A percentile compares a stretch with the other conserved stretches of the same genome.
Conservation (phyloP, 2,113 vertebrate genomes). For the Misgurnus anguillicaudatus region DNA sequence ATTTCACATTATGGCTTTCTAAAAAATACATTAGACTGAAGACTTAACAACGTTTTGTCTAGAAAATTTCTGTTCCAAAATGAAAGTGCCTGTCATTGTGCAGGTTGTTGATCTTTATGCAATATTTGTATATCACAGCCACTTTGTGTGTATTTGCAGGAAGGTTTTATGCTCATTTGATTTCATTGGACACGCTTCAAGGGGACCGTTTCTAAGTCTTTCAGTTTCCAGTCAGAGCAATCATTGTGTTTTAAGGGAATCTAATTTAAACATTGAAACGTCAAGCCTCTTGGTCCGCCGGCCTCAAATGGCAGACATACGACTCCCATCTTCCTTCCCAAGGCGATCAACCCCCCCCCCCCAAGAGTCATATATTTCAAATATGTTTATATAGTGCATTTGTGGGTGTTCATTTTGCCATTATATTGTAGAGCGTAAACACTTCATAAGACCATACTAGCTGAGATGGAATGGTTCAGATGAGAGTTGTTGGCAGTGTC, state of each 20-base stretch:
- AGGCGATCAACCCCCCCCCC: constrained; percentile 52
- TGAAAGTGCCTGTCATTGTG: not conserved
- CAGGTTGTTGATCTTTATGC: not conserved
- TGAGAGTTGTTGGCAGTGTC: constrained; percentile 53
- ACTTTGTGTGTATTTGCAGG: constrained; percentile 29
- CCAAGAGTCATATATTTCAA: constrained; percentile 52
- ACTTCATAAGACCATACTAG: constrained; percentile 58
- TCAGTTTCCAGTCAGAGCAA: constrained; percentile 49
- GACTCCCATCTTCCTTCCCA: constrained; percentile 57
- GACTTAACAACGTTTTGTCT: not conserved
- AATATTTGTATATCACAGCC: constrained; percentile 5
- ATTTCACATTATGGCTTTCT: no score
- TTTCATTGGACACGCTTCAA: constrained; percentile 53
- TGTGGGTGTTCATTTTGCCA: constrained; percentile 27
- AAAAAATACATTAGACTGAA: not conserved
- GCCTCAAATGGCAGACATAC: constrained; percentile 57
- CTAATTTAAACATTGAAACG: constrained; percentile 68
- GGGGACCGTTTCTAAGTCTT: constrained; percentile 50
- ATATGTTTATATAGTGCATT: constrained; percentile 26
- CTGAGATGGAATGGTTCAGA: constrained; percentile 55
- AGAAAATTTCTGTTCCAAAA: constrained; percentile 4
- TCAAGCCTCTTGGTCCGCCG: constrained; percentile 49
- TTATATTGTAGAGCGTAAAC: constrained; percentile 52
- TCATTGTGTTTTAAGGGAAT: constrained; percentile 54
- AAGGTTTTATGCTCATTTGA: constrained; percentile 35